Conservation (phyloP, 2,797 vertebrate genomes). For the Simalia tracyae region DNA sequence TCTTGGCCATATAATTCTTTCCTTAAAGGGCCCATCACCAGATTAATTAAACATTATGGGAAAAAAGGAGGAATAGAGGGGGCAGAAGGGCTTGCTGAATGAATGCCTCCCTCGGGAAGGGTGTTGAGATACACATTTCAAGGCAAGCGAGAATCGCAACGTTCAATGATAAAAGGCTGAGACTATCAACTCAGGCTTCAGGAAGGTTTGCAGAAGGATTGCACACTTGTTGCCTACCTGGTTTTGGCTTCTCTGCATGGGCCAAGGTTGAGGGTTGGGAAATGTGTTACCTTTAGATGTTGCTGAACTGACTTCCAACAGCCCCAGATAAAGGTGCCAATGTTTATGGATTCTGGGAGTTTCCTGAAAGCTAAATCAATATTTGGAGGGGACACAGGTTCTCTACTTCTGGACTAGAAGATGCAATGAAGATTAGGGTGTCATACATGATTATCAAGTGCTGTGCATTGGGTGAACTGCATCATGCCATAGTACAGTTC, state of each 20-base stretch:
- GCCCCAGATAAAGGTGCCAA: neutral
- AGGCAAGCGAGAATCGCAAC: neutral
- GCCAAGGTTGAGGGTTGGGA: neutral
- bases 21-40: conserved; percentile 53
- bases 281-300: neutral
- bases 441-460: neutral
- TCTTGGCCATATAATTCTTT: conserved; percentile 52
- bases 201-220: neutral
- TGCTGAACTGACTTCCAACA: neutral
- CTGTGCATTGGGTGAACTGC: neutral
- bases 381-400: neutral
- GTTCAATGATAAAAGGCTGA: neutral
- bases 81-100: conserved; percentile 15
- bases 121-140: conserved; percentile 3
- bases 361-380: neutral
- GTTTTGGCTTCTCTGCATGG: neutral
- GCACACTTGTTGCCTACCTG: neutral
- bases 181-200: neutral
- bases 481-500: neutral
- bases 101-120: neutral
- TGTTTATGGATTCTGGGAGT: neutral
- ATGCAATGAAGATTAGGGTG: neutral
- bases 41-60: conserved; percentile 45
- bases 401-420: neutral
- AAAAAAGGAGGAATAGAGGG: conserved; percentile 25